Evolutionary conservation across 37 sponge, comb jelly and placozoan genomes (phyloP).

Genomic region (Agelas oroides): DNA sequence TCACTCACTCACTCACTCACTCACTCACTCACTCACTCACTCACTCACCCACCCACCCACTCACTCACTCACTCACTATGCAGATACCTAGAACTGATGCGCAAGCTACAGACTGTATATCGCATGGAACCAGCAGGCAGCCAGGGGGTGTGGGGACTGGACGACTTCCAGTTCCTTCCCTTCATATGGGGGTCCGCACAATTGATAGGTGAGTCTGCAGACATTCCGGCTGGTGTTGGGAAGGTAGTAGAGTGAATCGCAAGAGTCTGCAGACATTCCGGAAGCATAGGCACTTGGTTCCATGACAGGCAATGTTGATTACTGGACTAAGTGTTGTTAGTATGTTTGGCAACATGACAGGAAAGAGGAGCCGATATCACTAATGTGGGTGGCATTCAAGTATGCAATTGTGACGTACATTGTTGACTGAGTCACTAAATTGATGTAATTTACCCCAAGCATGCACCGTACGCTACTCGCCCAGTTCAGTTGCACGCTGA

Average conservation of each 20-base stretch:
- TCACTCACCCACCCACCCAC: too few relatives aligned
- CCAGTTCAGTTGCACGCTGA: too few relatives aligned
- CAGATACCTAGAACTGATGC: slow-evolving; percentile 83
- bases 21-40: neutral
- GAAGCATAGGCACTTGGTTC: too few relatives aligned
- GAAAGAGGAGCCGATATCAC: too few relatives aligned
- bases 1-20: neutral
- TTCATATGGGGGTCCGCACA: slow-evolving; percentile 96
- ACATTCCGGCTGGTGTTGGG: neutral
- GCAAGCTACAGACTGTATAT: slow-evolving; percentile 83
- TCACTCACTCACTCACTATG: neutral
- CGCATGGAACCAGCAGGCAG: slow-evolving; percentile 98
- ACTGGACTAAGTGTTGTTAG: too few relatives aligned
- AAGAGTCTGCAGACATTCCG: neutral
- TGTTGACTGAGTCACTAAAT: too few relatives aligned
- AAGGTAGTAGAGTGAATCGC: neutral
- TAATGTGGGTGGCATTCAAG: too few relatives aligned
- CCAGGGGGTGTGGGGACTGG: slow-evolving; percentile 99
- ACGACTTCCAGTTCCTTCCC: slow-evolving; percentile 97
- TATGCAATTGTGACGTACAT: too few relatives aligned
- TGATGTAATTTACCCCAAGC: too few relatives aligned
- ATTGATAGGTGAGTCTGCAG: slow-evolving; percentile 67
- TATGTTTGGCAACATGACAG: too few relatives aligned
- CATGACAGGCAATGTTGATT: too few relatives aligned
- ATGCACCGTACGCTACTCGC: too few relatives aligned